A percentile compares a stretch with the other conserved stretches of the same genome.
phyloP scores from a whole-genome alignment of 2,888 invertebrate genomes.

The Yponomeuta plumbellus region DNA sequence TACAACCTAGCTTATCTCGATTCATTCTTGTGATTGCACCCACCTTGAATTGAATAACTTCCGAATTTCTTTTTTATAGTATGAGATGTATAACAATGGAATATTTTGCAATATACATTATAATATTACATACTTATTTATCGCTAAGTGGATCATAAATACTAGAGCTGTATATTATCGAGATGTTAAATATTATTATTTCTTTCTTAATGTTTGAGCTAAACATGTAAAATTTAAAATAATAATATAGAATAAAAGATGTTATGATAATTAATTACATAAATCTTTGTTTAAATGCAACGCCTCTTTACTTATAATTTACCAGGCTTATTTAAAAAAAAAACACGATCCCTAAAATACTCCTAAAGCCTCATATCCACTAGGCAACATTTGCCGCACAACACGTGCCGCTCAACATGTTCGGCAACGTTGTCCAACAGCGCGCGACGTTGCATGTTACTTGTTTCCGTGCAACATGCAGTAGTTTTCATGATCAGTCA shows the following conservation, averaged over 20 bases:
- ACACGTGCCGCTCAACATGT: no score
- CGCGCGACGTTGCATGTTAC: no score
- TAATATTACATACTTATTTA: constrained; percentile 55
- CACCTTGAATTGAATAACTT: constrained; percentile 33
- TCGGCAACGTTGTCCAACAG: no score
- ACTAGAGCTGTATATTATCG: constrained; percentile 71
- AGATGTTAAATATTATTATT: constrained; percentile 76
- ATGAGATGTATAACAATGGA: constrained; percentile 62
- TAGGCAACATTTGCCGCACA: no score
- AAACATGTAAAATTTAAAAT: constrained; percentile 77
- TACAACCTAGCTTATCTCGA: constrained; percentile 18
- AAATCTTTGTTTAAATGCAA: constrained; percentile 62
- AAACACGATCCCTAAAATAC: neutral
- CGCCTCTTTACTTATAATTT: neutral
- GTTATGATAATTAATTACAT: constrained; percentile 76
- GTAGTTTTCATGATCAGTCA: no score
- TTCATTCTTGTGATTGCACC: constrained; percentile 41
- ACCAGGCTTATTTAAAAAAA: neutral
- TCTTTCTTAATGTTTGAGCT: constrained; percentile 74
- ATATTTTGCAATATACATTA: constrained; percentile 75
- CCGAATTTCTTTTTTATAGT: constrained; percentile 22
- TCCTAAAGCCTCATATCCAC: no score
- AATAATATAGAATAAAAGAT: constrained; percentile 77
- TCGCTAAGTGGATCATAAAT: constrained; percentile 68
- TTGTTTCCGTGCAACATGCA: no score